phyloP scores from a whole-genome alignment of 2,888 invertebrate genomes.

The Amblyjoppa proteus region DNA sequence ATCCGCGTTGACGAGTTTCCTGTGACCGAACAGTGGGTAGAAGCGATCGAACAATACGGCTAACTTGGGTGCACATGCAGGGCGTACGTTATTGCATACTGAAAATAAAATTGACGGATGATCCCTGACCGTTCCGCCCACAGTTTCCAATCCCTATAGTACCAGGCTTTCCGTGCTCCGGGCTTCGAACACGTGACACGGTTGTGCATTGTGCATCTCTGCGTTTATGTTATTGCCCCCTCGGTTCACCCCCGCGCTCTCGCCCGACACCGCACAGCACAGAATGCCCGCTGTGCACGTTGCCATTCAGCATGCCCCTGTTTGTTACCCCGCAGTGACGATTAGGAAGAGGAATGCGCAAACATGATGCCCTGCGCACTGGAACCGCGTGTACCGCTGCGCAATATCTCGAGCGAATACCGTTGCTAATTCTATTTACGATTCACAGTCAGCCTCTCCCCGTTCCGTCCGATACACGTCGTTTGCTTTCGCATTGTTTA shows the following conservation, averaged over 20 bases:
- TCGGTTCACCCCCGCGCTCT: constrained; percentile 26
- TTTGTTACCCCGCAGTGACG: constrained; percentile 54
- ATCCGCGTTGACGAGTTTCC: background rate
- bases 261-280: constrained; percentile 18
- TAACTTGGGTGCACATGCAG: background rate
- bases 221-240: constrained; percentile 48
- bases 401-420: constrained; percentile 38
- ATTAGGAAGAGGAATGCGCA: constrained; percentile 52
- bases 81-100: constrained; percentile 18
- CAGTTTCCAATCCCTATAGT: constrained; percentile 24
- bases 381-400: constrained; percentile 10
- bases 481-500: constrained; percentile 23
- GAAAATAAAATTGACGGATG: constrained; percentile 77
- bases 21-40: background rate
- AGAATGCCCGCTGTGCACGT: constrained; percentile 40
- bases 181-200: constrained; percentile 18
- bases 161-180: background rate
- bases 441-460: constrained; percentile 27
- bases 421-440: constrained; percentile 50
- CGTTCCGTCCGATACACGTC: background rate
- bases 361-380: constrained; percentile 38
- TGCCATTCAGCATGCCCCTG: constrained; percentile 35
- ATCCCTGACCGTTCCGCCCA: constrained; percentile 57
- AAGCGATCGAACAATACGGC: background rate
- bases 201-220: constrained; percentile 38